Evolutionary conservation across 2,797 vertebrate species (phyloP), one percentile per base, ranked within the genome.

Genomic region (Chromis chromis): DNA sequence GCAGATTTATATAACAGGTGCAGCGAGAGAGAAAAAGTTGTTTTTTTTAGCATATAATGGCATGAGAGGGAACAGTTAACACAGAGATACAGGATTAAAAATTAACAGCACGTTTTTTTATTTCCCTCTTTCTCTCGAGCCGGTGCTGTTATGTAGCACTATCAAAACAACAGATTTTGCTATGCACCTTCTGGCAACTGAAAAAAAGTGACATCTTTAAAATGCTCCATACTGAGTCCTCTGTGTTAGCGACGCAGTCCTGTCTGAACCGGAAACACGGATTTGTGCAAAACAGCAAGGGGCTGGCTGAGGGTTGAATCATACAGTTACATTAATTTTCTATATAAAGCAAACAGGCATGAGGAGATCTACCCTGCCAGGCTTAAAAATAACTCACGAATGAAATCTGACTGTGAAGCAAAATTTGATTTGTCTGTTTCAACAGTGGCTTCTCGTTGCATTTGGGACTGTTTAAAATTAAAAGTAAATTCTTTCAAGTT

Each of bases 231-330:
- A 39, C 28, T 24, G 40, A 64, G 44, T 56, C 50, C 50, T 60
- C 31, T 13, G 58, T 62, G 36, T 77, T 62, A 42, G 46, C 19
- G 60, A 46, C 66, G 59, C 25, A 27, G 27, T 16, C 60, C 52
- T 65, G 76, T 84, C 74, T 79, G 63, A 61, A 70, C 67, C 44
- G 16, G 61, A 73, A 76, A 77, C 58, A 31, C 11, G 42, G 64
- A 60, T 62, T 39, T 61, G 49, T 14, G 33, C 65, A 36, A 74
- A 69, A 79, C n/a, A 56, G 46, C 33, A 17, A 53, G 39, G 27
- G 24, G 28, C 31, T 55, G 33, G 42, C 10, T 1, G 12, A 25
- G 22, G 17, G n/a, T 1, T 64, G 11, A 66, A 53, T 74, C 33
- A 53, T 44, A 11, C 22, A 49, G 14, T 19, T 36, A 21, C 17